Base-by-base conservation (phyloP, 2,113 vertebrate species). In the Microtus montanus region DNA sequence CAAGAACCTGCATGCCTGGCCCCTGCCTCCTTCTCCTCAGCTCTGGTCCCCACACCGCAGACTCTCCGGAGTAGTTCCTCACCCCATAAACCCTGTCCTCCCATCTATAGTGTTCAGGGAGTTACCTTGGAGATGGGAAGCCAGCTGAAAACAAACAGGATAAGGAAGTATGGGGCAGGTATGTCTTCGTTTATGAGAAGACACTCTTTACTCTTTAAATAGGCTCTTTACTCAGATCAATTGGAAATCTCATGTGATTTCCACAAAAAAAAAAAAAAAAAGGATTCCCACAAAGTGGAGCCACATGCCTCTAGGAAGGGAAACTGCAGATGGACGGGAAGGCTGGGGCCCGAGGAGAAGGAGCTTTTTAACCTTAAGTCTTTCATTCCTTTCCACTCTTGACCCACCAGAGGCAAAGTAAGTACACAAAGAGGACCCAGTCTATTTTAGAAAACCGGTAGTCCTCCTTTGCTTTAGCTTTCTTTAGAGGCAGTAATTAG, bases 1-100 rank as follows among this genome's bases (percentile, higher is more conserved):
- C 92, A 78, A 89, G 96, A 77, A 13, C 38, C 38, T 78, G 73
- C 93, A 26, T 1, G 86, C 63, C 89, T 68, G 28, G 47, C 35
- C 63, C 63, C 75, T 63, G 66, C 64, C 77, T 79, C n/a, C 54
- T 75, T 38, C n/a, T 13, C 82, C 38, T 41, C 35, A 35, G 6
- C 64, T 86, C 84, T 68, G 84, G 17, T 38, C 7, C 20, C n/a
- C 1, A 3, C n/a, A 10, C 7, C 11, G 13, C n/a, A 41, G n/a
- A 4, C 24, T 35, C 13, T 11, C 28, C 20, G 0, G 2, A 4
- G 13, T 28, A 24, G 44, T 33, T 35, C 52, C 4, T 44, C 5
- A 10, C 24, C 6, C 6, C 52, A 64, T 54, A 3, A 35, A 64
- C 44, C 44, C 41, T 17, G 38, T 35, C 24, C 35, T 13, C 0